phyloP scores from a whole-genome alignment of 2,797 vertebrate species.

The Cynodonichthys magdalenae region DNA sequence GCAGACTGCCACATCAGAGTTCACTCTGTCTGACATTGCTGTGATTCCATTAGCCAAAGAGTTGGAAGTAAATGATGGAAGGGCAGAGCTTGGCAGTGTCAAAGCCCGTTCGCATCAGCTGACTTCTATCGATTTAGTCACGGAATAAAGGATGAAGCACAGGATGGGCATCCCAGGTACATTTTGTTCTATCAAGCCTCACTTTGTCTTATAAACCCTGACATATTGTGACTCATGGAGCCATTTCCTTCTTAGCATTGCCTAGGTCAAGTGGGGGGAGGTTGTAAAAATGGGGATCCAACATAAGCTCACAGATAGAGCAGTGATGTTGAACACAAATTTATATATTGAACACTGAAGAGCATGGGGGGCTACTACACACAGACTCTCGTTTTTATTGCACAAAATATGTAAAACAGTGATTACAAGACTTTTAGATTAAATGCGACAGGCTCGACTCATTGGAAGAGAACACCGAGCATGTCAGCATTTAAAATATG shows the following conservation, averaged over 20 bases:
- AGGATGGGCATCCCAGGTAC: constrained; percentile 59
- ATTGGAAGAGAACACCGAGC: not conserved
- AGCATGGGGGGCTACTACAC: not conserved
- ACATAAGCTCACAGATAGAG: constrained; percentile 8
- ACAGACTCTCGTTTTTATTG: not conserved
- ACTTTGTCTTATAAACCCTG: constrained; percentile 66
- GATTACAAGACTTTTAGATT: not conserved
- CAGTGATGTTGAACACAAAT: constrained; percentile 5
- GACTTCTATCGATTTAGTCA: constrained; percentile 76
- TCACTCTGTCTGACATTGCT: constrained; percentile 72
- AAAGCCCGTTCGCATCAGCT: constrained; percentile 57
- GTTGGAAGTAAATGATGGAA: constrained; percentile 74
- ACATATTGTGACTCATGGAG: constrained; percentile 47
- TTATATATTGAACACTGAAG: not conserved
- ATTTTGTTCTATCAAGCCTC: constrained; percentile 59
- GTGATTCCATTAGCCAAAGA: constrained; percentile 77
- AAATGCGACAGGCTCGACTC: not conserved
- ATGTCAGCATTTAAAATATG: not conserved
- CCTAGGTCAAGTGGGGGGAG: constrained; percentile 22
- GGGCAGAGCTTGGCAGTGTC: constrained; percentile 69
- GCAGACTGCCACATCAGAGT: constrained; percentile 53
- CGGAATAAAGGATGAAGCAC: constrained; percentile 68
- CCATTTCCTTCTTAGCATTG: constrained; percentile 38
- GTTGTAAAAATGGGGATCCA: constrained; percentile 11
- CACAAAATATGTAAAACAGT: not conserved